Percentiles rank a stretch among this genome's conserved stretches.
Evolutionary conservation across 2,888 invertebrate genomes (phyloP).

Genomic region (Choristoneura rosaceana): DNA sequence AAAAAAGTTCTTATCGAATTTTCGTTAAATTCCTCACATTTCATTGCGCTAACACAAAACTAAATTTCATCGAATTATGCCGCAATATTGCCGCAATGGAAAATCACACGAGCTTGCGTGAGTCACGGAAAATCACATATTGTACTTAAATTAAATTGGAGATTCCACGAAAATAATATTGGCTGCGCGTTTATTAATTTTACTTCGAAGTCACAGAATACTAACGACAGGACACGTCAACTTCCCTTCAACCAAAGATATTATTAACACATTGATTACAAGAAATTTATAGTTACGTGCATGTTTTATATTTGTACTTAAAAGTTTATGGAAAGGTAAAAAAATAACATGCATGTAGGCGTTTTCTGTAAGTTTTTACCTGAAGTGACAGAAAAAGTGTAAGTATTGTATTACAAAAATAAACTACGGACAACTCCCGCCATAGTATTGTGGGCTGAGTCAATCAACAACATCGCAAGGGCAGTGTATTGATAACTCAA

Average conservation of each 20-base stretch:
- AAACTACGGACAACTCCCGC: no score
- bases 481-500: neutral
- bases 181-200: neutral
- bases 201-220: neutral
- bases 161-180: slow-evolving; percentile 52
- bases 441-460: neutral
- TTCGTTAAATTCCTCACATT: slow-evolving; percentile 48
- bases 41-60: slow-evolving; percentile 57
- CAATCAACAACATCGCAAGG: neutral
- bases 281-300: neutral
- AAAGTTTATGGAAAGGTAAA: no score
- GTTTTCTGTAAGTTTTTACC: no score
- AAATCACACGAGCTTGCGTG: slow-evolving; percentile 63
- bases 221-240: no score
- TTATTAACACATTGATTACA: neutral
- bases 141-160: slow-evolving; percentile 53
- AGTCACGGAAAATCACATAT: slow-evolving; percentile 53
- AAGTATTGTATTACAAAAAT: no score
- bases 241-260: neutral
- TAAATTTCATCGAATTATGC: slow-evolving; percentile 52
- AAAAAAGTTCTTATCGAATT: slow-evolving; percentile 57
- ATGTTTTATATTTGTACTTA: no score
- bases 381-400: no score
- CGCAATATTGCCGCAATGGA: slow-evolving; percentile 54
- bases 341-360: no score